Evolutionary conservation across 92 coral and sea anemone species (phyloP).

Genomic region (Virgularia gustaviana): DNA sequence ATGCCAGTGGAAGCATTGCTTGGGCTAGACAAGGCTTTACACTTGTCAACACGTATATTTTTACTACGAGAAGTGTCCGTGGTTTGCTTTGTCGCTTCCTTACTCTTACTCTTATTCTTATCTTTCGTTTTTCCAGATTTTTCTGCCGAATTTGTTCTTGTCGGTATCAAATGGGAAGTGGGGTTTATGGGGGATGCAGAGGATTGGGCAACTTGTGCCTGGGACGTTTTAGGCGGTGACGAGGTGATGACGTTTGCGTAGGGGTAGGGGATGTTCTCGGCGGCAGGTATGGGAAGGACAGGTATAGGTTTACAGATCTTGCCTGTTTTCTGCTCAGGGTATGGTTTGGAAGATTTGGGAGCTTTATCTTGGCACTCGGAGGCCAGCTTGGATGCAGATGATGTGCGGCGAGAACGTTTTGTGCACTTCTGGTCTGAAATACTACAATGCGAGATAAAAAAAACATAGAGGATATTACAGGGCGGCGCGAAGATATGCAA

Average conservation of each 20-base stretch:
- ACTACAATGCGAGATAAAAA: constrained; percentile 1
- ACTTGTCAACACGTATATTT: neutral
- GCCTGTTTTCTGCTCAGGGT: neutral
- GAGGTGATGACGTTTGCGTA: neutral
- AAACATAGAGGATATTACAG: neutral
- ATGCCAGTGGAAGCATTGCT: neutral
- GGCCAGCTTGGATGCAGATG: neutral
- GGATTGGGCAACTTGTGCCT: no score
- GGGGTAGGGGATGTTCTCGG: neutral
- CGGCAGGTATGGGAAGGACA: neutral
- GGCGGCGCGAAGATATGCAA: no score
- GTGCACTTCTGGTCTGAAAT: neutral
- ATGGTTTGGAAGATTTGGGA: neutral
- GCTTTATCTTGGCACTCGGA: neutral
- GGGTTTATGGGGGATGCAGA: no score
- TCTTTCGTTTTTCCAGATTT: neutral
- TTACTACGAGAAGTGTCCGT: neutral
- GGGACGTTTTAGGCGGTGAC: neutral
- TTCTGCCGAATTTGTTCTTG: neutral
- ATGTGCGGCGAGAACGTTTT: neutral
- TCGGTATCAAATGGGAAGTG: neutral
- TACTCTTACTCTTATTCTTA: no score
- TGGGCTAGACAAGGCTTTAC: neutral
- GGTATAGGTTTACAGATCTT: constrained; percentile 19
- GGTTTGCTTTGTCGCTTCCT: no score